Conservation (phyloP, 2,113 vertebrate species). For the Asarcornis scutulata region DNA sequence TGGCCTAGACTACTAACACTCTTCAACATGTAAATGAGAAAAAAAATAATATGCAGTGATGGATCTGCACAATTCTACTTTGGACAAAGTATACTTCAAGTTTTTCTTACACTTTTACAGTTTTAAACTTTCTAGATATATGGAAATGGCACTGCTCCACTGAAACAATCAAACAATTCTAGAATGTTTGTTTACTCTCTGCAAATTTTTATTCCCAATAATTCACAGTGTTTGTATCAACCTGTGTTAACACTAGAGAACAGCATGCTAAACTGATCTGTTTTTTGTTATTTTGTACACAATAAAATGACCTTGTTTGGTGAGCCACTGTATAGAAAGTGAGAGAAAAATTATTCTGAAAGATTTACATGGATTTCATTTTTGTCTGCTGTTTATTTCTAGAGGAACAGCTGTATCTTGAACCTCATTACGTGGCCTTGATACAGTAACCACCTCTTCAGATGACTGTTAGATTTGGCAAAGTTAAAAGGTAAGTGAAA, state of each 20-base stretch:
- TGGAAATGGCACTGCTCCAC: not conserved
- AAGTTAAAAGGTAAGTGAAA: conserved; percentile 3
- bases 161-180: not conserved
- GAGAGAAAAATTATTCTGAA: not conserved
- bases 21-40: not conserved
- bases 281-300: not conserved
- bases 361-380: not conserved
- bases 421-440: not conserved
- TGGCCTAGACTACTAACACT: not conserved
- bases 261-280: not conserved
- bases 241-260: not conserved
- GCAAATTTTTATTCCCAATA: not conserved
- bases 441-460: not conserved
- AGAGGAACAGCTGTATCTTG: not conserved
- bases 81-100: not conserved
- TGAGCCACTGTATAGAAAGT: not conserved
- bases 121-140: not conserved
- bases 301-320: not conserved
- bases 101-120: not conserved
- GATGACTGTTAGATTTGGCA: not conserved
- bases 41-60: not conserved
- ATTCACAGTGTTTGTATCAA: not conserved
- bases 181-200: not conserved
- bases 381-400: not conserved
- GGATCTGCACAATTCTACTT: not conserved